These are phyloP conservation scores for Ibycter americanus DNA, from an alignment of 2,797 vertebrate species.

Conservation along the genomic window DNA sequence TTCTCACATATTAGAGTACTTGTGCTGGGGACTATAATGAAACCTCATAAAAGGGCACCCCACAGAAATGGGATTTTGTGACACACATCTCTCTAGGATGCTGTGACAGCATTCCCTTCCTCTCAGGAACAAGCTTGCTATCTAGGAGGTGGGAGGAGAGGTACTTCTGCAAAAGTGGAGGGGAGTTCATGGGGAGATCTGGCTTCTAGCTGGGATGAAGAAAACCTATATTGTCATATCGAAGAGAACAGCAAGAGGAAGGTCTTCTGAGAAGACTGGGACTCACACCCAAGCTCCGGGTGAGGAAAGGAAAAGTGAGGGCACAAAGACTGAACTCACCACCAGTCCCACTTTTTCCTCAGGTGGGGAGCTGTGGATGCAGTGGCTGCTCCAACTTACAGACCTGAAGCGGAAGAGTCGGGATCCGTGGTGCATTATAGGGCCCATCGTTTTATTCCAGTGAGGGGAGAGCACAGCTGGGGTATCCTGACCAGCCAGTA, in stretches of 20 bases:
- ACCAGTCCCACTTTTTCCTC: constrained; percentile 78
- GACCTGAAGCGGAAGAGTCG: not conserved
- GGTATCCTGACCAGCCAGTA: not conserved
- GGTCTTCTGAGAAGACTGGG: not conserved
- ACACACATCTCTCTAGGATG: not conserved
- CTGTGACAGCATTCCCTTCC: not conserved
- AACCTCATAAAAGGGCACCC: not conserved
- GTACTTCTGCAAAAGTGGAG: not conserved
- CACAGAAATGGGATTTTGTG: not conserved
- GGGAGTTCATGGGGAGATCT: not conserved
- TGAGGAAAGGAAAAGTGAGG: not conserved
- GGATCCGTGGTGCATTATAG: not conserved
- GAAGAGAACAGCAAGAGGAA: not conserved
- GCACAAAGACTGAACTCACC: constrained; percentile 70
- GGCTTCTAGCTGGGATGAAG: not conserved
- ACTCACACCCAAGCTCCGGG: not conserved
- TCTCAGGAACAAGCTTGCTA: not conserved
- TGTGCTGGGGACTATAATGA: not conserved
- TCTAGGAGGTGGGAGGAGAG: not conserved
- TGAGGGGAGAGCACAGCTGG: not conserved
- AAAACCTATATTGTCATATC: not conserved
- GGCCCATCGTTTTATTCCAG: not conserved
- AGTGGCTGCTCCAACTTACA: not conserved
- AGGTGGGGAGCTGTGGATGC: constrained; percentile 77
- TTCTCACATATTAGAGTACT: not conserved